These are phyloP conservation scores for Alentia gelatinosa DNA, from an alignment of 2,888 invertebrate species.

Conservation along the genomic window DNA sequence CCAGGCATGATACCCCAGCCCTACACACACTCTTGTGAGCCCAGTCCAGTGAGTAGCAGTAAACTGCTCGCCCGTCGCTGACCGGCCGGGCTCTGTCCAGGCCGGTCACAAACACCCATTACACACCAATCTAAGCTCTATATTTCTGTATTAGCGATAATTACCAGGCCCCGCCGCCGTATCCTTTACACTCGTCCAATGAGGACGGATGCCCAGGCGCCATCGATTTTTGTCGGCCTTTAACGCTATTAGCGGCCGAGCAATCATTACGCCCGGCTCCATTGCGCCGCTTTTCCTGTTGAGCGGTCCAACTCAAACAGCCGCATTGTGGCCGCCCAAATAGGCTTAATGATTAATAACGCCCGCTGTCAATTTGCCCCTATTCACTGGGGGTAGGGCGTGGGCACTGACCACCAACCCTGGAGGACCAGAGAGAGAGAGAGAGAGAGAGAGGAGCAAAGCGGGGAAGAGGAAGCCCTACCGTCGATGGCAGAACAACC, in stretches of 20 bases:
- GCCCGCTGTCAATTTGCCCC: constrained; percentile 28
- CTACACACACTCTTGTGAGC: not conserved
- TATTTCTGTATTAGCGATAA: constrained; percentile 51
- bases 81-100: not conserved
- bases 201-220: constrained; percentile 17
- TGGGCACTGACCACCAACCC: not conserved
- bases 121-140: constrained; percentile 43
- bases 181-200: constrained; percentile 30
- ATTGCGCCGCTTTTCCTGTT: constrained; percentile 31
- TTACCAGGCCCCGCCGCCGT: constrained; percentile 21
- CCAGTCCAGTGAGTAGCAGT: not conserved
- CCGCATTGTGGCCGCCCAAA: constrained; percentile 28
- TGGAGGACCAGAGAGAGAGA: no score
- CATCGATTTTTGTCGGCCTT: constrained; percentile 48
- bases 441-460: no score
- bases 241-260: constrained; percentile 14
- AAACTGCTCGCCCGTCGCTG: not conserved
- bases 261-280: not conserved
- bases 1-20: not conserved
- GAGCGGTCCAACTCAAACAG: constrained; percentile 22
- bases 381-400: not conserved
- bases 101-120: constrained; percentile 39
- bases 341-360: constrained; percentile 44
- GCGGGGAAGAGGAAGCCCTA: no score
- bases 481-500: not conserved